Evolutionary conservation across 2,888 invertebrate genomes (phyloP), one percentile per base, ranked within the genome.

Genomic region (Epistrophella euchroma): DNA sequence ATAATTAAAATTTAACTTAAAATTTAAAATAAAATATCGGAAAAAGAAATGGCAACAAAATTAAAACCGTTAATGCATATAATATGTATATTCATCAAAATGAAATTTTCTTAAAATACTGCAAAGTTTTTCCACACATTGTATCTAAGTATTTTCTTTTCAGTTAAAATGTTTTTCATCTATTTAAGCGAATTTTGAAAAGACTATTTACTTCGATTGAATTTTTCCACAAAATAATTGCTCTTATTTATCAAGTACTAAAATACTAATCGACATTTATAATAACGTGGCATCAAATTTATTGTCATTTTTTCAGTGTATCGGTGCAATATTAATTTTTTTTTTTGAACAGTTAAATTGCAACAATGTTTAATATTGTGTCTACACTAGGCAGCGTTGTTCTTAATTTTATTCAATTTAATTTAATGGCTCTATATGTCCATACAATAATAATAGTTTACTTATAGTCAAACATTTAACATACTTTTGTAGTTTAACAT

Each of bases 261-360:
- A 70, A 72, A 72, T 47, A 74, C 47, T 79, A 84, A 78, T 79
- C 74, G 71, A 84, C 79, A 64, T 78, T 35, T 68, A n/a, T n/a
- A 22, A 40, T 32, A 72, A 35, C 28, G 9, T 78, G 73, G 52
- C 70, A 84, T 78, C 43, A 71, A 37, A 71, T 72, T 85, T 85
- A 85, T 85, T 85, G 84, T 85, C 84, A 80, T 37, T 80, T 64
- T 13, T 28, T 66, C 47, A 66, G 47, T 66, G 66, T 19, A 66
- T 19, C 0, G 1, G 64, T 66, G 64, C 64, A 66, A 47, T 19
- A 35, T 47, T 32, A 22, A 4, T 15, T 47, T 9, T 22, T 15
- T 47, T 9, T 22, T 43, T 43, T 11, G 19, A 47, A 50, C 60
- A 47, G 7, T 22, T n/a, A 9, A 0, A 25, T 22, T 47, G 17